A percentile compares a stretch with the other conserved stretches of the same genome.
phyloP scores from a whole-genome alignment of 2,888 invertebrate genomes.

The Chironomus tentans region DNA sequence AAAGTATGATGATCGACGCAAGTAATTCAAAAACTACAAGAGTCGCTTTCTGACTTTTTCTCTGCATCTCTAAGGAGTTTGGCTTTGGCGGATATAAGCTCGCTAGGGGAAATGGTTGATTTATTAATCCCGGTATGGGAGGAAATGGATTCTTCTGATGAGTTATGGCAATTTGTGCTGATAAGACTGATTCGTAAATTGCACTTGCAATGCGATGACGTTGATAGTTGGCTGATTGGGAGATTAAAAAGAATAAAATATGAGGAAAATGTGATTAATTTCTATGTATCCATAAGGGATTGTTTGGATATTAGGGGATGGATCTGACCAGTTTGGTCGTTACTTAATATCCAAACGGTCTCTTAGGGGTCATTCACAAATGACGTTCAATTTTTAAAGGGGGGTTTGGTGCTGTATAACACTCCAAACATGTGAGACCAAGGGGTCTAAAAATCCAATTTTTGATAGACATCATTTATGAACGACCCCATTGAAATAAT shows the following conservation, averaged over 20 bases:
- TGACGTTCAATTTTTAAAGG: no score
- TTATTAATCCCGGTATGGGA: slow-evolving; percentile 53
- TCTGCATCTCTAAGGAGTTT: slow-evolving; percentile 16
- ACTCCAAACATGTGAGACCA: no score
- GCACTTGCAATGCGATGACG: slow-evolving; percentile 76
- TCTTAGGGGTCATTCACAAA: no score
- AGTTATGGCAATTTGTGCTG: slow-evolving; percentile 75
- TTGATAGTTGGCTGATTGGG: slow-evolving; percentile 46
- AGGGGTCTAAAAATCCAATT: no score
- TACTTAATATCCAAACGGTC: no score
- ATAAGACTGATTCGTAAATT: slow-evolving; percentile 73
- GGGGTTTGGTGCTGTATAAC: no score
- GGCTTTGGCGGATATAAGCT: slow-evolving; percentile 10
- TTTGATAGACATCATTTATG: no score
- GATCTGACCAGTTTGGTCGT: no score
- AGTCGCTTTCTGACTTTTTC: slow-evolving; percentile 19
- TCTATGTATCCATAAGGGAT: no score
- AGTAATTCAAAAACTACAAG: slow-evolving; percentile 57
- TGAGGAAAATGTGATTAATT: no score
- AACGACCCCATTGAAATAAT: no score
- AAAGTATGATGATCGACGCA: slow-evolving; percentile 60
- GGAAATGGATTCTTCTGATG: slow-evolving; percentile 72
- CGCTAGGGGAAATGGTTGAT: slow-evolving; percentile 10
- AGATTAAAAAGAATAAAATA: neutral
- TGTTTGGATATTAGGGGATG: no score